Evolutionary conservation across 2,888 invertebrate species (phyloP).

Genomic region (Noctuana brunneofusca): DNA sequence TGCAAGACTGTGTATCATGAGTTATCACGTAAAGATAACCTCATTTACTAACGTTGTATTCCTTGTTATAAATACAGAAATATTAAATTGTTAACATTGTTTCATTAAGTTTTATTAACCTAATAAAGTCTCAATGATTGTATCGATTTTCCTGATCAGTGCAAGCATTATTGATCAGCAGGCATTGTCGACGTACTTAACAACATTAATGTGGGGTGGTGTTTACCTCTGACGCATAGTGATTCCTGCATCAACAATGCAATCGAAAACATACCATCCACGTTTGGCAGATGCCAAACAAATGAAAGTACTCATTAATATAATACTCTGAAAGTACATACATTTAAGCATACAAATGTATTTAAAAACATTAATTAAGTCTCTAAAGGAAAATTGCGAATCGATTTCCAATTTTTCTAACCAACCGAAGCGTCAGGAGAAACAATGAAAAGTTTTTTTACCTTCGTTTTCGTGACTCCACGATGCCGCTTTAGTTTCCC

Average conservation of each 20-base stretch:
- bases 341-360: background rate
- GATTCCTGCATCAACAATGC: conserved; percentile 26
- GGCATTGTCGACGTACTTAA: background rate
- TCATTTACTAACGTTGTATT: conserved; percentile 17
- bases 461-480: conserved; percentile 84
- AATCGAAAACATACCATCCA: conserved; percentile 26
- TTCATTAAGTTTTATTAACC: background rate
- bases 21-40: conserved; percentile 26
- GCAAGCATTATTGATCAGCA: background rate
- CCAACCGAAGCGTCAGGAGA: conserved; percentile 59
- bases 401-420: conserved; percentile 58
- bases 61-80: background rate
- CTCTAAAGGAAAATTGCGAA: conserved; percentile 38
- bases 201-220: conserved; percentile 1
- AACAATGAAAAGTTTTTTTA: conserved; percentile 76
- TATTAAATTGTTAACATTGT: background rate
- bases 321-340: background rate
- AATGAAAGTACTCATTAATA: conserved; percentile 17
- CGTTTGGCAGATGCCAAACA: conserved; percentile 28
- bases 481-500: conserved; percentile 83
- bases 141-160: background rate
- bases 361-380: background rate
- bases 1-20: conserved; percentile 10
- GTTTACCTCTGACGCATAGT: conserved; percentile 28
- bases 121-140: no score